Evolutionary conservation across 2,113 vertebrate genomes (phyloP).

Genomic region (Sprattus sprattus): DNA sequence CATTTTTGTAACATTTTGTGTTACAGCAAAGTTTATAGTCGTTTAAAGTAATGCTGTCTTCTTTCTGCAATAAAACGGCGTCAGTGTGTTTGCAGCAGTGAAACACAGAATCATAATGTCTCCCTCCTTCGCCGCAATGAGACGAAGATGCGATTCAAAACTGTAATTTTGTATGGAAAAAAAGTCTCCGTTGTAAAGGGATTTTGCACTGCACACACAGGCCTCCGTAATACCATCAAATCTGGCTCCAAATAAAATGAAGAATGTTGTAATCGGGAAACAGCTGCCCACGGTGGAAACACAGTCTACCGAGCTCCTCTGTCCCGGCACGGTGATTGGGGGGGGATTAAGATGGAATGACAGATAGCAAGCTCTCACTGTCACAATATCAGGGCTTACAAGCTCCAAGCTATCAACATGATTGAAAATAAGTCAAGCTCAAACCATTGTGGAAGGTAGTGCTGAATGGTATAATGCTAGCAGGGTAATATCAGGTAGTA

Average conservation of each 20-base stretch:
- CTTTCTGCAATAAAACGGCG: not conserved
- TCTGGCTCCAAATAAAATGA: constrained; percentile 4
- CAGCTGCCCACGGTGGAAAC: not conserved
- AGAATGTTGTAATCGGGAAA: constrained; percentile 27
- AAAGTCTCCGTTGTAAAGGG: not conserved
- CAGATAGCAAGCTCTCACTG: constrained; percentile 3
- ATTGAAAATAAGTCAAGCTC: constrained; percentile 34
- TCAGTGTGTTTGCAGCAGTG: not conserved
- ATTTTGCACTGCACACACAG: not conserved
- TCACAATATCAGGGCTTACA: constrained; percentile 20
- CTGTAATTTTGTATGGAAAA: not conserved
- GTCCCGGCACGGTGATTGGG: not conserved
- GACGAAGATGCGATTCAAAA: not conserved
- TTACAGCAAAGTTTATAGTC: not conserved
- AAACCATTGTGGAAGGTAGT: not conserved
- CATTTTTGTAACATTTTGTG: not conserved
- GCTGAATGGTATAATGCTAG: not conserved
- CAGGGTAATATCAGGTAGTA: not conserved
- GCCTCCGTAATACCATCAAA: not conserved
- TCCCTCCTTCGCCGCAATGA: not conserved
- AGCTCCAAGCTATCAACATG: constrained; percentile 26
- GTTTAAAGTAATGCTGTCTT: not conserved
- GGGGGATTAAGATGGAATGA: constrained; percentile 35
- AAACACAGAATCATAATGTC: not conserved
- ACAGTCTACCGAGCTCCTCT: not conserved